These are phyloP conservation scores for Volucella zonaria DNA, from an alignment of 2,888 invertebrate species.

Conservation along the genomic window DNA sequence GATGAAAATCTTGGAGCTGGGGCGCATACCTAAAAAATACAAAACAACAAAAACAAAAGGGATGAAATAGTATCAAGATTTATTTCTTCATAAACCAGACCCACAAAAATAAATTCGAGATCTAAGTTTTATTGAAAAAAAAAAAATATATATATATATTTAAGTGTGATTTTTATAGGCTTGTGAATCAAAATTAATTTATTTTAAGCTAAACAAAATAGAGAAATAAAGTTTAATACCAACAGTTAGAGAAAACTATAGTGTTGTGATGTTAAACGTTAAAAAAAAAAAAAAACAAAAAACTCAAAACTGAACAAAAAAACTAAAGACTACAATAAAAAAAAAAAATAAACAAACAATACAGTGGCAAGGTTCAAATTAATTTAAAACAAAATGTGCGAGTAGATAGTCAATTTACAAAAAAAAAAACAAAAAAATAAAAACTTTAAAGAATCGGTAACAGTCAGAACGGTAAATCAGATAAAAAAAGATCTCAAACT, in stretches of 20 bases:
- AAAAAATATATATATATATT: conserved; percentile 53
- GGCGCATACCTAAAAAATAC: conserved; percentile 77
- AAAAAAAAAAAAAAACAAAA: conserved; percentile 55
- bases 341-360: conserved; percentile 41
- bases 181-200: conserved; percentile 73
- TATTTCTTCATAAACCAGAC: conserved; percentile 55
- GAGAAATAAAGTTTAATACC: conserved; percentile 53
- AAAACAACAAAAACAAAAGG: conserved; percentile 44
- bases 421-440: conserved; percentile 20
- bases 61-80: conserved; percentile 66
- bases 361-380: conserved; percentile 57
- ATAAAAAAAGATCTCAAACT: conserved; percentile 28
- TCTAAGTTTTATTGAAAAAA: conserved; percentile 63
- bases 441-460: conserved; percentile 38
- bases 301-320: conserved; percentile 45
- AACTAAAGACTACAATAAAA: conserved; percentile 20
- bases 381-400: conserved; percentile 24
- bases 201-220: conserved; percentile 58
- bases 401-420: conserved; percentile 44
- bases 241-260: conserved; percentile 60
- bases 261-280: conserved; percentile 75
- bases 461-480: conserved; percentile 21
- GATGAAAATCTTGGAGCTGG: conserved; percentile 80
- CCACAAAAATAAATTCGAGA: conserved; percentile 61
- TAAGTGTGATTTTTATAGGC: conserved; percentile 71